phyloP scores from a whole-genome alignment of 1,140 invertebrate species.

The Andricus grossulariae region DNA sequence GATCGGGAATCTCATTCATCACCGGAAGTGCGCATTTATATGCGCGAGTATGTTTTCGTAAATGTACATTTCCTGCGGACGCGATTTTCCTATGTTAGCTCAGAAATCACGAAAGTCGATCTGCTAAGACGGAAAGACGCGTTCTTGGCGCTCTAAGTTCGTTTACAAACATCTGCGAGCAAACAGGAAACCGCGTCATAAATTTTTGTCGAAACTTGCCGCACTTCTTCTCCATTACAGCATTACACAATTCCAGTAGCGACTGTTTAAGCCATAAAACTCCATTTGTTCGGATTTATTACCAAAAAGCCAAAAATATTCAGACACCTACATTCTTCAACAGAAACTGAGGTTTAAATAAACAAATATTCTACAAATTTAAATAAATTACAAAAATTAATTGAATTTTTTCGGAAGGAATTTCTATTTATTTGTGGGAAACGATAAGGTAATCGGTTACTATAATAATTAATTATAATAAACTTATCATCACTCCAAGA shows the following conservation, averaged over 20 bases:
- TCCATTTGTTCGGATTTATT: conserved; percentile 1
- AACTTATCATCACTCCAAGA: not conserved
- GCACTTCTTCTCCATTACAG: conserved; percentile 18
- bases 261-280: not conserved
- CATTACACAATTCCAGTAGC: conserved; percentile 8
- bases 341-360: too few species aligned
- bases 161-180: conserved; percentile 13
- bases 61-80: not conserved
- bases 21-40: conserved; percentile 31
- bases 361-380: too few species aligned
- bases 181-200: conserved; percentile 17
- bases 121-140: not conserved
- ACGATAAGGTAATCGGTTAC: not conserved
- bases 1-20: conserved; percentile 40
- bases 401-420: not conserved
- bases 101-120: not conserved
- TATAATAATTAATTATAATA: conserved; percentile 6
- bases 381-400: not conserved
- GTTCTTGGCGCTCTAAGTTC: not conserved
- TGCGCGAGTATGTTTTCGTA: conserved; percentile 13
- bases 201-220: conserved; percentile 28
- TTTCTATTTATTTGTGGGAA: not conserved
- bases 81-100: not conserved
- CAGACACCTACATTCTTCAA: too few species aligned
- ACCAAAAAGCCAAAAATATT: not conserved